phyloP scores from a whole-genome alignment of 2,797 vertebrate species.

The Coilia nasus region DNA sequence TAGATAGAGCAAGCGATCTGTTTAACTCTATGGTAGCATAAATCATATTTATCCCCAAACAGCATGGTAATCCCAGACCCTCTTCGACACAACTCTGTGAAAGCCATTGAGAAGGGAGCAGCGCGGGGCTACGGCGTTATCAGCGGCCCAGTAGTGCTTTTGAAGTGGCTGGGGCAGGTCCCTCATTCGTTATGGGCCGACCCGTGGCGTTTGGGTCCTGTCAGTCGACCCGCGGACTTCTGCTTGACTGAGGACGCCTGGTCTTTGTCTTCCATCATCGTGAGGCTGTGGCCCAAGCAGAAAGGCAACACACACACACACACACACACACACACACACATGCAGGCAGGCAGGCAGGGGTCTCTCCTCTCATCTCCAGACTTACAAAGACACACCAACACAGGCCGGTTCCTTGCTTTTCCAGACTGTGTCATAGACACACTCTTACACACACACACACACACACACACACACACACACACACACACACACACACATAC shows the following conservation, averaged over 20 bases:
- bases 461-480: background rate
- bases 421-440: constrained; percentile 6
- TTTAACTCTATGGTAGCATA: background rate
- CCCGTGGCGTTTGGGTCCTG: constrained; percentile 50
- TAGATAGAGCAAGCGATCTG: constrained; percentile 11
- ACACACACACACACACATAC: constrained; percentile 36
- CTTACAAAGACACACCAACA: background rate
- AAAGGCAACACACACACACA: constrained; percentile 40
- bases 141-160: constrained; percentile 83
- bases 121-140: constrained; percentile 69
- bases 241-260: constrained; percentile 71
- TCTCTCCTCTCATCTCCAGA: background rate
- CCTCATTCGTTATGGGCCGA: constrained; percentile 57
- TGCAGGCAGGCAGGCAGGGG: no score
- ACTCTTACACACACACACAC: constrained; percentile 32
- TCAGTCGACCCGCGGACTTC: constrained; percentile 59
- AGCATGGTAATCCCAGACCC: background rate
- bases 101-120: constrained; percentile 36
- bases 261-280: constrained; percentile 77
- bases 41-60: constrained; percentile 19
- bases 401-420: background rate
- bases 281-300: constrained; percentile 1
- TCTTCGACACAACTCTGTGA: constrained; percentile 26
- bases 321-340: no score
- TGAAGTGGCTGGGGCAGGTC: constrained; percentile 75